phyloP scores from a whole-genome alignment of 1,140 invertebrate species.

The Caligus rogercresseyi region DNA sequence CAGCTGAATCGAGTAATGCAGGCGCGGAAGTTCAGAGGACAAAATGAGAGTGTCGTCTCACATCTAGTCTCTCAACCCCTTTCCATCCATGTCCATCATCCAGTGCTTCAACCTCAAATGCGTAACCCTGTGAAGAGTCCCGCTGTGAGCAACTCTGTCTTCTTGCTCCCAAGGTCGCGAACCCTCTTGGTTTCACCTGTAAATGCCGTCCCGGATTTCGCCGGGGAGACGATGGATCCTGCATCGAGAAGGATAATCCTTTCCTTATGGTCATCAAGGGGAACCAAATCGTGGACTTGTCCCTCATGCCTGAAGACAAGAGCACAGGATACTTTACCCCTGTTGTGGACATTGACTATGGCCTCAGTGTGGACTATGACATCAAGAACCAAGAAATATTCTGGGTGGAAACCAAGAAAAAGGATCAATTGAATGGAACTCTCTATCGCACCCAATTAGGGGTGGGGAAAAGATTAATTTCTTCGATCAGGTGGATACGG shows the following conservation, averaged over 20 bases:
- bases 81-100: constrained; percentile 83
- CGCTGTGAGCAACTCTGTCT: constrained; percentile 80
- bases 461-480: constrained; percentile 69
- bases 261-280: constrained; percentile 80
- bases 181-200: constrained; percentile 54
- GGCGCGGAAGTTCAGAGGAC: constrained; percentile 73
- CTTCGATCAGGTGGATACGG: constrained; percentile 44
- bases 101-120: constrained; percentile 58
- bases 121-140: constrained; percentile 60
- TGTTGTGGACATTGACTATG: constrained; percentile 73
- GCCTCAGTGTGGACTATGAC: constrained; percentile 78
- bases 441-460: constrained; percentile 63
- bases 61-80: constrained; percentile 84
- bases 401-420: constrained; percentile 42
- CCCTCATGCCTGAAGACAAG: constrained; percentile 48
- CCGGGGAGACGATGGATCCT: constrained; percentile 45
- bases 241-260: constrained; percentile 57
- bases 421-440: constrained; percentile 47
- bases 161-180: constrained; percentile 38
- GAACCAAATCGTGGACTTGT: constrained; percentile 66
- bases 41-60: constrained; percentile 77
- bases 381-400: constrained; percentile 45
- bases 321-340: constrained; percentile 56
- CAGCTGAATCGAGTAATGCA: constrained; percentile 51
- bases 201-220: constrained; percentile 76